A percentile compares a stretch with the other conserved stretches of the same genome.
These are phyloP conservation scores for Spilarctia lutea DNA, from an alignment of 2,888 invertebrate species.

Conservation along the genomic window DNA sequence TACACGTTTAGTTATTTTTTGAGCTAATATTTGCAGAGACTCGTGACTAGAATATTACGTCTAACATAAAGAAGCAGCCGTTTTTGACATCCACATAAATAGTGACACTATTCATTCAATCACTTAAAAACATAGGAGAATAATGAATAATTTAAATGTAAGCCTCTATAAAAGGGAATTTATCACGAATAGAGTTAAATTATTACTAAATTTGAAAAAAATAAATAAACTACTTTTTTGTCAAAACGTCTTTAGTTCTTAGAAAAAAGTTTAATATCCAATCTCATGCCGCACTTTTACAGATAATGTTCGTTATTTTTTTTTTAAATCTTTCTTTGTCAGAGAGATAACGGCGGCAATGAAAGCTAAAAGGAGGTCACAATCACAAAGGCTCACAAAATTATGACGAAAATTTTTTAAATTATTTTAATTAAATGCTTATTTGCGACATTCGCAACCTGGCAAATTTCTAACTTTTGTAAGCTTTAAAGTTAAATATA, in stretches of 20 bases:
- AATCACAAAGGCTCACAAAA: slow-evolving; percentile 73
- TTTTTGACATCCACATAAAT: neutral
- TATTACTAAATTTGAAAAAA: neutral
- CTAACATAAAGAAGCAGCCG: neutral
- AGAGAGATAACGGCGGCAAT: slow-evolving; percentile 64
- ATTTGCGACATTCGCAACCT: slow-evolving; percentile 73
- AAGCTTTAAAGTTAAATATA: slow-evolving; percentile 54
- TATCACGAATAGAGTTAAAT: neutral
- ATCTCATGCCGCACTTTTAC: slow-evolving; percentile 21
- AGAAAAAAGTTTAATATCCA: slow-evolving; percentile 7
- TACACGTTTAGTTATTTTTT: neutral
- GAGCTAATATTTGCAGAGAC: neutral
- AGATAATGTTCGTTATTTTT: slow-evolving; percentile 61
- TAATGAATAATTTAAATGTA: neutral
- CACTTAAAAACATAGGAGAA: neutral
- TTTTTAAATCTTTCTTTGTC: slow-evolving; percentile 61
- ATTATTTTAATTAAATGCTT: slow-evolving; percentile 81
- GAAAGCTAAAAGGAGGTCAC: slow-evolving; percentile 69
- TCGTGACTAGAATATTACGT: neutral
- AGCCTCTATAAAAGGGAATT: neutral
- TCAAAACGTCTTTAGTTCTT: neutral
- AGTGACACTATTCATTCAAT: neutral
- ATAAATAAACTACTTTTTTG: neutral
- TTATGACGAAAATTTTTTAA: slow-evolving; percentile 77
- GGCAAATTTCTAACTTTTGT: slow-evolving; percentile 67